Evolutionary conservation across 64 coral and sea anemone species (phyloP).

Genomic region (Pachyseris speciosa): DNA sequence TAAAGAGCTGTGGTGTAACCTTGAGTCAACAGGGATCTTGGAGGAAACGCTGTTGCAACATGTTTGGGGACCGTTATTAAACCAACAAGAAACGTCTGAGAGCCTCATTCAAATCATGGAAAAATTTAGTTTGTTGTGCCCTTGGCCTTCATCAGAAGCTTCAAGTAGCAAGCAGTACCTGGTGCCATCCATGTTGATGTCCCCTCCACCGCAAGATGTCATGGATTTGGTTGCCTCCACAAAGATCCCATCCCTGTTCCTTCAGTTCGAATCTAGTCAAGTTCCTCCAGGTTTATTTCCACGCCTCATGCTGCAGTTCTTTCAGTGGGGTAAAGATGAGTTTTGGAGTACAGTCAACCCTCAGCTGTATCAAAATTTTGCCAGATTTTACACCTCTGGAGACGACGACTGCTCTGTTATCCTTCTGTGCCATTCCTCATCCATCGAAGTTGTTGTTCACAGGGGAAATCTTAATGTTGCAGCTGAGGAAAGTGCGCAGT

Average conservation of each 20-base stretch:
- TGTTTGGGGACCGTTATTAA: neutral
- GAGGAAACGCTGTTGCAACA: neutral
- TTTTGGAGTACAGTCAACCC: constrained; percentile 8
- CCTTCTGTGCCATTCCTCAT: neutral
- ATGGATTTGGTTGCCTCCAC: neutral
- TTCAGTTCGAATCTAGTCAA: constrained; percentile 28
- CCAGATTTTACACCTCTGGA: constrained; percentile 3
- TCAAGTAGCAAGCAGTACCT: neutral
- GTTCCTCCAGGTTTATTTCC: constrained; percentile 11
- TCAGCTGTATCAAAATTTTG: constrained; percentile 28
- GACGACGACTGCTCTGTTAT: constrained; percentile 32
- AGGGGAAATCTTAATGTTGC: neutral
- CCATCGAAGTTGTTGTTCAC: constrained; percentile 30
- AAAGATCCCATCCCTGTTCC: constrained; percentile 3
- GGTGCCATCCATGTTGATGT: constrained; percentile 46
- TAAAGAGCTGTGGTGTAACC: constrained; percentile 3
- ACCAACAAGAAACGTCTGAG: neutral
- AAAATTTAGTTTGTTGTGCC: constrained; percentile 35
- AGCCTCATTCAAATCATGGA: constrained; percentile 32
- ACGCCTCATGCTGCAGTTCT: neutral
- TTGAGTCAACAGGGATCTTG: constrained; percentile 6
- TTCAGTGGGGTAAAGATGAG: constrained; percentile 26
- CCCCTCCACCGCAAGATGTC: neutral
- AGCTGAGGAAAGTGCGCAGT: neutral
- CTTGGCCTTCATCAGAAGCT: constrained; percentile 12